Evolutionary conservation across 2,797 vertebrate species (phyloP), one percentile per base, ranked within the genome.

Genomic region (Notolabrus celidotus): DNA sequence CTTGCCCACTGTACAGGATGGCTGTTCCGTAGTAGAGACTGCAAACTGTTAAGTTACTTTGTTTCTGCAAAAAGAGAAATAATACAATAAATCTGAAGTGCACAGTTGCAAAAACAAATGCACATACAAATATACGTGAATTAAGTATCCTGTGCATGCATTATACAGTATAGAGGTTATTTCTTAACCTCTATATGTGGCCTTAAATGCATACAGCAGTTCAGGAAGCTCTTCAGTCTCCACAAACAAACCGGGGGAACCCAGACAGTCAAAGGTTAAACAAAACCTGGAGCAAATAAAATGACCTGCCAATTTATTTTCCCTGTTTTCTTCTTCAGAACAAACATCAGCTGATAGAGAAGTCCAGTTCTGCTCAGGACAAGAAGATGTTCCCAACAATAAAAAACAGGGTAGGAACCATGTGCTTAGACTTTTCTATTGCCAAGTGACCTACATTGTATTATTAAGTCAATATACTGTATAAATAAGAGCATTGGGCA

Each of bases 1-100:
- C 3, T 2, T 93, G 89, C 11, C 81, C 41, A 0, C 1, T 17
- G 72, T 91, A 94, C 7, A 94, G 1, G 0, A 80, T 0, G 17
- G 89, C 82, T 11, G 27, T 0, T n/a, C 89, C 92, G 8, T 90
- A 90, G 64, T 63, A 92, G 34, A 94, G 75, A 17, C 12, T 5
- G 31, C 53, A 82, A 65, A 94, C 25, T 25, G 20, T 90, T 79
- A 94, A 60, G n/a, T 11, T 51, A 22, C 82, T 63, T 1, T 55
- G 66, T 25, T 89, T 83, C 94, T 94, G 79, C 59, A 84, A 41
- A 71, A 56, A 75, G 22, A 75, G 14, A 77, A 33, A 68, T 14
- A 6, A 29, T 11, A n/a, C 16, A 0, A 9, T 34, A 10, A 29
- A 63, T 46, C 11, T 25, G 65, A 7, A 49, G 14, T 7, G 41